Base-by-base conservation (phyloP, 1,140 invertebrate genomes). In the Macrobrachium rosenbergii region DNA sequence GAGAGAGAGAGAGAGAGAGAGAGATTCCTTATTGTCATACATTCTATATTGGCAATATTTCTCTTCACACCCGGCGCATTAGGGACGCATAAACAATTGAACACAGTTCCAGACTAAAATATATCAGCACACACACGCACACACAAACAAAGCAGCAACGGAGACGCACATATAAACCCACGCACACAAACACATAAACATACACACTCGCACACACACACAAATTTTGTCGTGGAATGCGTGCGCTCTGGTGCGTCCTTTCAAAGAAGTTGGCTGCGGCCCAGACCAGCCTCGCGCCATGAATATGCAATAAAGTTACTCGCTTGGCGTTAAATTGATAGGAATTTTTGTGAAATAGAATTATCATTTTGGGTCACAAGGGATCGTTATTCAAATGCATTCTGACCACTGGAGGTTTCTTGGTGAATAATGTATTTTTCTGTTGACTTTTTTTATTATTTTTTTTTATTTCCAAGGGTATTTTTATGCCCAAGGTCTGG, bases 331-430 rank as follows among this genome's bases (percentile, higher is more conserved):
- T 78, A 78, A 78, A 78, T 78, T 78, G 45, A 59, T 78, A 78
- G 76, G 45, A 78, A 78, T 78, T 78, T 78, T 78, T 78, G 58
- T 60, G 76, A 78, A 78, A 58, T 78, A 58, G 52, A 78, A 78
- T 78, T 78, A 78, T 78, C 76, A 78, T 78, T 78, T 78, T 78
- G 76, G 76, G 76, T 78, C 76, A 78, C 76, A 78, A 21, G 76
- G 76, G 76, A 78, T 78, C 45, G 76, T n/a, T 78, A 78, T 78
- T 78, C 76, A 78, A 59, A 78, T 62, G 21, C 76, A 52, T 78
- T 21, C 52, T 78, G 76, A 78, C 76, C 76, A 78, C 45, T 59
- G 76, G 69, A 23, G 63, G 63, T 52, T 52, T 52, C 45, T 52
- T 52, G 45, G 45, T 52, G 45, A 52, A 52, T 52, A 52, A 52